phyloP scores from a whole-genome alignment of 2,113 vertebrate species.

The Saguinus imperator region DNA sequence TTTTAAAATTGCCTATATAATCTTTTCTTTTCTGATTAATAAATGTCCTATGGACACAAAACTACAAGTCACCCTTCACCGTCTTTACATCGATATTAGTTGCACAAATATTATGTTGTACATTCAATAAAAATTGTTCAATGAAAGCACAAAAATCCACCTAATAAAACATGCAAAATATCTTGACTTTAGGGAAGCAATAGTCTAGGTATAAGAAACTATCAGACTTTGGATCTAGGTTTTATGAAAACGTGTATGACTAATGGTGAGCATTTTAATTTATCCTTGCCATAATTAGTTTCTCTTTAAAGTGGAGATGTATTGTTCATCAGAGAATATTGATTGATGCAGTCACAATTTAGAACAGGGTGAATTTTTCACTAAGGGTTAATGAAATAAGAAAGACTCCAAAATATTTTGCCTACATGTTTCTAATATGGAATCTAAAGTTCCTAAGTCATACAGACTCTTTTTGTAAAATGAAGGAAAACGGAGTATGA shows the following conservation, averaged over 20 bases:
- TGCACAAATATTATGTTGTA: background rate
- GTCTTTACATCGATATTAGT: slow-evolving; percentile 17
- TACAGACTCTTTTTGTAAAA: slow-evolving; percentile 5
- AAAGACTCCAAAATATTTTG: slow-evolving; percentile 27
- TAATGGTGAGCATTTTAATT: slow-evolving; percentile 16
- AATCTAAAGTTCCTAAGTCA: slow-evolving; percentile 29
- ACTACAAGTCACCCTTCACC: background rate
- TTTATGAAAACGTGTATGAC: background rate
- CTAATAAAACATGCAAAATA: background rate
- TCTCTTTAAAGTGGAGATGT: background rate
- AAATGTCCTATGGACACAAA: background rate
- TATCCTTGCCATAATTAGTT: background rate
- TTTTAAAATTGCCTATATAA: background rate
- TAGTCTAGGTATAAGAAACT: background rate
- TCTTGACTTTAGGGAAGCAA: background rate
- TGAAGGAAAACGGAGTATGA: background rate
- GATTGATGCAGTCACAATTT: background rate
- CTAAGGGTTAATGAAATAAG: background rate
- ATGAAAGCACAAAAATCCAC: slow-evolving; percentile 6
- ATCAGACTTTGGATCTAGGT: background rate
- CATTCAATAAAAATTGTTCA: slow-evolving; percentile 10
- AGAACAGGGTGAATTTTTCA: background rate
- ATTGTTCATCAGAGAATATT: slow-evolving; percentile 17
- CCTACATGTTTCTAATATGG: background rate
- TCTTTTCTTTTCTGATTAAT: slow-evolving; percentile 38